Evolutionary conservation across 2,888 invertebrate genomes (phyloP), one percentile per base, ranked within the genome.

Genomic region (Polia nebulosa): DNA sequence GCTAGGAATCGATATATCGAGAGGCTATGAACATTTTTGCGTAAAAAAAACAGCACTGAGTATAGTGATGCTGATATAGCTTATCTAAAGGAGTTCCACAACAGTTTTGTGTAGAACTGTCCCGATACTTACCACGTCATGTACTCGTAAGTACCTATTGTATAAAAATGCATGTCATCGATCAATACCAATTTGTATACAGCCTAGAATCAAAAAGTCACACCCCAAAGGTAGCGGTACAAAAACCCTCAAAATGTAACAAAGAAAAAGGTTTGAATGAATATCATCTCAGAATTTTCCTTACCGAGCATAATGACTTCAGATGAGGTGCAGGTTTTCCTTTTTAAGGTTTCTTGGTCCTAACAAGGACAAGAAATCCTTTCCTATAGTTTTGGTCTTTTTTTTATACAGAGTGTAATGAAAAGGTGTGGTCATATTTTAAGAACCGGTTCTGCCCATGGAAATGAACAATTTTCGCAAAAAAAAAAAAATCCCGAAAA

Each of bases 181-280:
- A 57, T 55, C 51, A 71, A 73, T 64, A 76, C 79, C 61, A 72
- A 83, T 55, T 77, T 76, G 58, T 58, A 45, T 66, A 62, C 55
- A 36, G n/a, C 53, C 64, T 29, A 61, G 57, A 70, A 78, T 70
- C 65, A 61, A 78, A 72, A 77, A 74, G 76, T 80, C 81, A 78
- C 75, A 81, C 76, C 56, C 66, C 52, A 59, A 72, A 73, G 65
- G 74, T 72, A 66, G 65, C 60, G 11, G 60, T 51, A 72, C 58
- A 76, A 79, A 76, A 76, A 72, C 70, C 72, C 72, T 72, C 76
- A 83, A 84, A 86, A 82, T 75, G 69, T 78, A 63, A 84, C 85
- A 85, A 88, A 87, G 80, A 80, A 83, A 81, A 81, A 83, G 78
- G 80, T 86, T 81, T 80, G 77, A 85, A 83, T 83, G 79, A 86